A percentile compares a stretch with the other conserved stretches of the same genome.
Evolutionary conservation across 2,113 vertebrate species (phyloP).

Genomic region (Gnathonemus longibarbis): DNA sequence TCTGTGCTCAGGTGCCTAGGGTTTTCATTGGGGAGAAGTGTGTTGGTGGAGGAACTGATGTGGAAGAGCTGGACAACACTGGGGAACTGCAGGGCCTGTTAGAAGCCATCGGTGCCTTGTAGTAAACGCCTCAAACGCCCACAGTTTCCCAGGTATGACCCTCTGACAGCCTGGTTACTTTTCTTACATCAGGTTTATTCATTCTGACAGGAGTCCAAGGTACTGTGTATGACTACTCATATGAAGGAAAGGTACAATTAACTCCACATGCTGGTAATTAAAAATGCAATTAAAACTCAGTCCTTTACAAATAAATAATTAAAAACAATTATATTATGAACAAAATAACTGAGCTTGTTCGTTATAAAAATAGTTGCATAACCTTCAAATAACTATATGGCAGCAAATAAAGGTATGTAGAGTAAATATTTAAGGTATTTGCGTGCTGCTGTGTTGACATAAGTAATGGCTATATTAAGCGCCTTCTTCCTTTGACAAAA

Average conservation of each 20-base stretch:
- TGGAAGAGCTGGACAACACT: conserved; percentile 42
- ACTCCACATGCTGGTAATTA: neutral
- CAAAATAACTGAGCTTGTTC: conserved; percentile 28
- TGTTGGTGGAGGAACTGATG: conserved; percentile 68
- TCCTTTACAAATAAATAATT: conserved; percentile 2
- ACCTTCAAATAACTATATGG: neutral
- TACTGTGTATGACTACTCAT: neutral
- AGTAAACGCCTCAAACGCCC: conserved; percentile 35
- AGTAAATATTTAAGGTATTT: conserved; percentile 42
- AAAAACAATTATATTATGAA: conserved; percentile 25
- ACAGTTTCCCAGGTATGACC: neutral
- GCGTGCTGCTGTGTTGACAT: conserved; percentile 33
- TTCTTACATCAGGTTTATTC: conserved; percentile 13
- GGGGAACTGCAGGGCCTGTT: conserved; percentile 56
- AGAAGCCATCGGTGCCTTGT: conserved; percentile 57
- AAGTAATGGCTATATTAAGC: neutral
- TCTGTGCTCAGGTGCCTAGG: conserved; percentile 62
- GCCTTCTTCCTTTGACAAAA: neutral
- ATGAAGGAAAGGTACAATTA: neutral
- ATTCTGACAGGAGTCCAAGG: conserved; percentile 7
- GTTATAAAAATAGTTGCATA: conserved; percentile 56
- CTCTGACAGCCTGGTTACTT: neutral
- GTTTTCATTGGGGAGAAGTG: conserved; percentile 72
- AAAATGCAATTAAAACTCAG: conserved; percentile 10
- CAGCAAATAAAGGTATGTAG: conserved; percentile 45